A percentile compares a stretch with the other conserved stretches of the same genome.
Conservation (phyloP, 2,888 invertebrate species). For the Sesia bembeciformis region DNA sequence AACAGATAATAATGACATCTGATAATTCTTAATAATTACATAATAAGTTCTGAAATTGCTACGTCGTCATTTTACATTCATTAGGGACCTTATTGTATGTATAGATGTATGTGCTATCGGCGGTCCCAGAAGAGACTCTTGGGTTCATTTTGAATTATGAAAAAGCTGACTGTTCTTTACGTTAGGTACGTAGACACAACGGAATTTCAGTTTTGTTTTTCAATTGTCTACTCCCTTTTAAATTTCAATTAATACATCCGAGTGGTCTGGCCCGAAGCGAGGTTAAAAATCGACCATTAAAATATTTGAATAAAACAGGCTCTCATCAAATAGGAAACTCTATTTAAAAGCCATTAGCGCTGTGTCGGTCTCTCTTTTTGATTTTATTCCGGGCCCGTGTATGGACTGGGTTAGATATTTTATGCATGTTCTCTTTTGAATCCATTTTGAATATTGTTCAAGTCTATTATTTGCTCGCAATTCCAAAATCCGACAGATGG, state of each 20-base stretch:
- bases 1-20: too few species aligned
- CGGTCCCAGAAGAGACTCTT: too few species aligned
- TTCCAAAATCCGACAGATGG: too few species aligned
- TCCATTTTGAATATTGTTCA: background rate
- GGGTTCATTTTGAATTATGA: too few species aligned
- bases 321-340: constrained; percentile 24
- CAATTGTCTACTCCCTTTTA: background rate
- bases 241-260: background rate
- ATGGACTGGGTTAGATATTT: background rate
- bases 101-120: too few species aligned
- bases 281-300: constrained; percentile 33
- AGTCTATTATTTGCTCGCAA: too few species aligned
- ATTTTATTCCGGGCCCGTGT: background rate
- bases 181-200: too few species aligned
- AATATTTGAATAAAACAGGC: constrained; percentile 41
- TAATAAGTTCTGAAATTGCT: too few species aligned
- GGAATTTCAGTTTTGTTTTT: background rate
- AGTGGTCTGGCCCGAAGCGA: background rate
- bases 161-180: too few species aligned
- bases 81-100: too few species aligned
- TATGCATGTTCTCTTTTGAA: background rate
- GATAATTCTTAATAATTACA: too few species aligned
- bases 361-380: background rate
- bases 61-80: too few species aligned
- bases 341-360: constrained; percentile 42